Evolutionary conservation across 1,140 invertebrate genomes (phyloP).

Genomic region (Harlomillsia oculata): DNA sequence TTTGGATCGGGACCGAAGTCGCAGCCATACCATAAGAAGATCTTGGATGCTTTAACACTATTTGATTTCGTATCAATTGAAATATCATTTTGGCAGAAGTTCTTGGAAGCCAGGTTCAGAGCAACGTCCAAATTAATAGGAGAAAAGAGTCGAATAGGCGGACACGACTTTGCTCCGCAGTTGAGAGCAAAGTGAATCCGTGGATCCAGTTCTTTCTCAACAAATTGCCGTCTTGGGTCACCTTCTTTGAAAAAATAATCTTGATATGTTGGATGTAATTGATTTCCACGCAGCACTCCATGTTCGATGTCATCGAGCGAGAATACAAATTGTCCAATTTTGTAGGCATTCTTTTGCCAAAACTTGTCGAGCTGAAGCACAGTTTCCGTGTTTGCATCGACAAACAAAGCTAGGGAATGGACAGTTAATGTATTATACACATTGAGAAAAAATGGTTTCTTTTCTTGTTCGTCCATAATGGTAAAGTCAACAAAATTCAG

Average conservation of each 20-base stretch:
- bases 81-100: constrained; percentile 39
- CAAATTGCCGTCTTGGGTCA: constrained; percentile 39
- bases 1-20: constrained; percentile 40
- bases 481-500: constrained; percentile 9
- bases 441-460: constrained; percentile 29
- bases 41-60: constrained; percentile 38
- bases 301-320: constrained; percentile 43
- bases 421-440: constrained; percentile 30
- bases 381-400: constrained; percentile 37
- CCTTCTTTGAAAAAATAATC: constrained; percentile 37
- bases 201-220: constrained; percentile 39
- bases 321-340: constrained; percentile 38
- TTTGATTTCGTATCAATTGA: constrained; percentile 2
- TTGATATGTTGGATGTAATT: constrained; percentile 40
- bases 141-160: constrained; percentile 40
- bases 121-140: constrained; percentile 38
- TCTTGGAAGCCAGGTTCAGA: constrained; percentile 37
- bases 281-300: constrained; percentile 42
- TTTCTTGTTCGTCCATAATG: background rate
- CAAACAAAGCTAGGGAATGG: constrained; percentile 38
- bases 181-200: constrained; percentile 44
- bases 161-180: constrained; percentile 43
- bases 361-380: constrained; percentile 41
- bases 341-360: constrained; percentile 41
- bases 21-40: constrained; percentile 41